Conservation (phyloP, 2,113 vertebrate genomes). For the Chauna torquata region DNA sequence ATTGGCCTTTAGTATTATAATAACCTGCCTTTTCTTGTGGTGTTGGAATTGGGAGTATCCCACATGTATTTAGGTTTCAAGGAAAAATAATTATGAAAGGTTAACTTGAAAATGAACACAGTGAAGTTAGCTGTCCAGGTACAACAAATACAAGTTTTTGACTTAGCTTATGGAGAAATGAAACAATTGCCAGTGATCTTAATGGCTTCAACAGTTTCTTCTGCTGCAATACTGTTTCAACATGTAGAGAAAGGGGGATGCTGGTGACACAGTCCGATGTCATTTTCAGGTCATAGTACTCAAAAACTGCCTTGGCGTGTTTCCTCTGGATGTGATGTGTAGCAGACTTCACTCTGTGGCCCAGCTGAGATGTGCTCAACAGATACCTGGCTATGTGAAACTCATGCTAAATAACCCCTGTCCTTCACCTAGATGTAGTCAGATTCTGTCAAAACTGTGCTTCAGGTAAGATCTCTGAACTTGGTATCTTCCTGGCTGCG, state of each 20-base stretch:
- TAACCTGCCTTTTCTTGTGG: background rate
- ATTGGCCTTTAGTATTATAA: background rate
- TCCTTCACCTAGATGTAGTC: no score
- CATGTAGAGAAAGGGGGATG: background rate
- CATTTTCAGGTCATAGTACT: background rate
- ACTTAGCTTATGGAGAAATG: background rate
- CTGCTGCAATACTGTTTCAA: background rate
- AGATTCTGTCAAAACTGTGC: background rate
- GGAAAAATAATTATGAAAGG: background rate
- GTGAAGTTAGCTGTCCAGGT: background rate
- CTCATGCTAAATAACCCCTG: background rate
- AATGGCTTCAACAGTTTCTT: background rate
- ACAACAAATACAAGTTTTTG: background rate
- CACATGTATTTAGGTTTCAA: background rate
- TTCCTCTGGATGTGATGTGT: background rate
- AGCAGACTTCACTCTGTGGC: background rate
- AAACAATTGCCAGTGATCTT: background rate
- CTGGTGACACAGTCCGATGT: background rate
- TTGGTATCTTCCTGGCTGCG: accelerated
- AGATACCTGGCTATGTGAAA: background rate
- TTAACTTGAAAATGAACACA: background rate
- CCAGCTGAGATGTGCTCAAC: background rate
- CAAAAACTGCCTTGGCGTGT: background rate
- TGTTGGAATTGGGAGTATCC: background rate
- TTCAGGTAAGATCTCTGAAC: background rate